Evolutionary conservation across 30 jellyfish, hydroid and myxozoan genomes (phyloP).

Genomic region (Chironex yamaguchii): DNA sequence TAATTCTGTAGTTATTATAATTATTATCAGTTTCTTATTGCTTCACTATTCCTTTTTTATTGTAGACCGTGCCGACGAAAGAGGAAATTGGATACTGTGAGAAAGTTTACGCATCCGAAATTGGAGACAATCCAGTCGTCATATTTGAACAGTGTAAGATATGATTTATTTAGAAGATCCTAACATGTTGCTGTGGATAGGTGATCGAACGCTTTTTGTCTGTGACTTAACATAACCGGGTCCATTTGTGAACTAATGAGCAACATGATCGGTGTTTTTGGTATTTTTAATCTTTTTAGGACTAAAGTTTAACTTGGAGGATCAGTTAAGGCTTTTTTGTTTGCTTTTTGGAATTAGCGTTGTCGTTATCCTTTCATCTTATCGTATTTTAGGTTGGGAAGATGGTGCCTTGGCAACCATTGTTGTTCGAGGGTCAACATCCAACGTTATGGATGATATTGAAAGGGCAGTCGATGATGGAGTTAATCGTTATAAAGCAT

Average conservation of each 20-base stretch:
- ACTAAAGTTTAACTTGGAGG: too few relatives aligned
- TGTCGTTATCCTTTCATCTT: background rate
- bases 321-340: too few relatives aligned
- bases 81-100: constrained; percentile 98
- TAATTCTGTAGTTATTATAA: too few relatives aligned
- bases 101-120: constrained; percentile 87
- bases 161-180: background rate
- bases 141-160: constrained; percentile 89
- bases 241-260: too few relatives aligned
- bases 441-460: constrained; percentile 92
- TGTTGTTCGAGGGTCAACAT: constrained; percentile 94
- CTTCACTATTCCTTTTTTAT: too few relatives aligned
- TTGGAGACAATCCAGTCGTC: constrained; percentile 92
- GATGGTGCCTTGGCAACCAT: constrained; percentile 97
- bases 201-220: too few relatives aligned
- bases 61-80: constrained; percentile 87
- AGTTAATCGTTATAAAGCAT: constrained; percentile 94
- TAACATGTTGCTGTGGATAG: too few relatives aligned
- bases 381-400: constrained; percentile 83
- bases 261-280: too few relatives aligned
- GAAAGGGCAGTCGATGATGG: constrained; percentile 99
- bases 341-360: background rate
- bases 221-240: too few relatives aligned
- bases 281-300: too few relatives aligned
- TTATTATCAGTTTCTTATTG: too few relatives aligned